phyloP scores from a whole-genome alignment of 1,140 invertebrate genomes.

The Cherax destructor region DNA sequence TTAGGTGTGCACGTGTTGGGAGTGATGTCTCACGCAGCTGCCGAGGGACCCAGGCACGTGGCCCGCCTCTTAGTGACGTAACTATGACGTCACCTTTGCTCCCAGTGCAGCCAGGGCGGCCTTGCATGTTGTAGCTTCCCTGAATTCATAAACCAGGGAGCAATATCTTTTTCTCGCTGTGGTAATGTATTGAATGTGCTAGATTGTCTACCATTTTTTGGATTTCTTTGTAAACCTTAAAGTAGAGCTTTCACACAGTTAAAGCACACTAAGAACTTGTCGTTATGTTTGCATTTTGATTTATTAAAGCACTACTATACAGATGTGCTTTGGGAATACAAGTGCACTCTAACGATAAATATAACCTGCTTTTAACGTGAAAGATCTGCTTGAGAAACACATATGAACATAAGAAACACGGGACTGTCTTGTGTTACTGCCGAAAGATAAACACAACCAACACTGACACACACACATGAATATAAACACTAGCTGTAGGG shows the following conservation, averaged over 20 bases:
- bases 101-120: constrained; percentile 56
- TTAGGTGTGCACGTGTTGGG: constrained; percentile 7
- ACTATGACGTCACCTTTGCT: constrained; percentile 47
- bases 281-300: neutral
- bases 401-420: constrained; percentile 61
- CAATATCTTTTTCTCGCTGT: constrained; percentile 51
- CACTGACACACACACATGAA: constrained; percentile 37
- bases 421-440: constrained; percentile 56
- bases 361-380: constrained; percentile 22
- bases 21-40: constrained; percentile 39
- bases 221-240: constrained; percentile 58
- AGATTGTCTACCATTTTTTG: constrained; percentile 64
- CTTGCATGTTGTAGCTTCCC: constrained; percentile 59
- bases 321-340: constrained; percentile 5
- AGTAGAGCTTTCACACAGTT: constrained; percentile 48
- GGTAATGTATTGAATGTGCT: constrained; percentile 67
- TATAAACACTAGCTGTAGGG: constrained; percentile 56
- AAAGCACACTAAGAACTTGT: constrained; percentile 12
- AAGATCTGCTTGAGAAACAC: constrained; percentile 67
- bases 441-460: constrained; percentile 48
- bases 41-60: constrained; percentile 46
- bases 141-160: constrained; percentile 38
- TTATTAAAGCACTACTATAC: neutral
- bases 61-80: constrained; percentile 50
- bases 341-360: neutral